These are phyloP conservation scores for Carduelis carduelis DNA, from an alignment of 2,797 vertebrate species.

Conservation along the genomic window DNA sequence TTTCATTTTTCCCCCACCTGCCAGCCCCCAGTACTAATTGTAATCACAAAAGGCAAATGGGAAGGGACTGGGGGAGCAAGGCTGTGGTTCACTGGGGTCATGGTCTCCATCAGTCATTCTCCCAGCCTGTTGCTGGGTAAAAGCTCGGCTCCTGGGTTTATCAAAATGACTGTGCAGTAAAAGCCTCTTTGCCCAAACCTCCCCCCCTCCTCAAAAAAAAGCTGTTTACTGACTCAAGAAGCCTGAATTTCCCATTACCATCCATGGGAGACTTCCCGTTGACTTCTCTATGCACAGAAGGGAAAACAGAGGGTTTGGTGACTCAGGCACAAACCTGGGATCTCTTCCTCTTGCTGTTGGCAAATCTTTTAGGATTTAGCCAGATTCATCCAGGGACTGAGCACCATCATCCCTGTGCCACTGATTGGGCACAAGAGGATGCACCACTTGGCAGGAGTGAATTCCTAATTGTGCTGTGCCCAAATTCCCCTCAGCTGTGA, in stretches of 20 bases:
- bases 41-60: conserved; percentile 60
- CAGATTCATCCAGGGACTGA: not conserved
- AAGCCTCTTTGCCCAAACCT: not conserved
- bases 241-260: not conserved
- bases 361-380: not conserved
- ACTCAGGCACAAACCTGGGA: conserved; percentile 6
- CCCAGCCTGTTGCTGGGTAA: conserved; percentile 59
- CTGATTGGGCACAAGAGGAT: not conserved
- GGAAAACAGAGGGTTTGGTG: conserved; percentile 15
- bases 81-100: conserved; percentile 40
- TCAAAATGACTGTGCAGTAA: not conserved
- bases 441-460: not conserved
- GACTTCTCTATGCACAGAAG: not conserved
- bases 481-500: not conserved
- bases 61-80: conserved; percentile 33
- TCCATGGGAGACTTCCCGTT: not conserved
- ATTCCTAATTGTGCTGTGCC: not conserved
- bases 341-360: conserved; percentile 1
- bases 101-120: conserved; percentile 52
- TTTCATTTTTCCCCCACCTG: conserved; percentile 24
- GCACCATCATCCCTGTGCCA: not conserved
- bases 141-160: not conserved
- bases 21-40: conserved; percentile 40
- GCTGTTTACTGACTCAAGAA: not conserved
- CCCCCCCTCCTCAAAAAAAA: not conserved